Percentiles rank a stretch among this genome's conserved stretches.
Evolutionary conservation across 1,140 invertebrate species (phyloP).

Genomic region (Pollicipes pollicipes): DNA sequence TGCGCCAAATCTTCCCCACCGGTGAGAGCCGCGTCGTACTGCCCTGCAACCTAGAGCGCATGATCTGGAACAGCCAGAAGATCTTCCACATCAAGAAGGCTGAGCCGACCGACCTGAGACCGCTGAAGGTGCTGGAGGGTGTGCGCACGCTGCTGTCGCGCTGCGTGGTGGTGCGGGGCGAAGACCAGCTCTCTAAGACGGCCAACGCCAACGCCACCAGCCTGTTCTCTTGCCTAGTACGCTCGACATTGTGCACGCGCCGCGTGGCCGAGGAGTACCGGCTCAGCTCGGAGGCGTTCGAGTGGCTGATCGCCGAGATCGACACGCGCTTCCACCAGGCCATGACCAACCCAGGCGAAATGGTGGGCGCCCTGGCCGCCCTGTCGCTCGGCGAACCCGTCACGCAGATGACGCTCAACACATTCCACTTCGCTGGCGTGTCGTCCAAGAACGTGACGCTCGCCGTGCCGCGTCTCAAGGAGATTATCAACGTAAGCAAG

Average conservation of each 20-base stretch:
- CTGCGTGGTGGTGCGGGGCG: constrained; percentile 84
- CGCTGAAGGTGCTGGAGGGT: constrained; percentile 44
- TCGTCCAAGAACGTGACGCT: constrained; percentile 99
- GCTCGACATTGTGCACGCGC: constrained; percentile 88
- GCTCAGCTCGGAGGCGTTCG: constrained; percentile 87
- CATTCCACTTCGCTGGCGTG: constrained; percentile 99
- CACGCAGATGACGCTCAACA: constrained; percentile 99
- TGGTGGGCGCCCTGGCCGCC: constrained; percentile 96
- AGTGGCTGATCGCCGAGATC: constrained; percentile 98
- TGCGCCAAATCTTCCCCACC: constrained; percentile 51
- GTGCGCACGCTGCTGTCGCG: constrained; percentile 70
- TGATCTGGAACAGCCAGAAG: constrained; percentile 99
- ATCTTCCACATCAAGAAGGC: constrained; percentile 96
- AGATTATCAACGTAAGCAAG: constrained; percentile 99
- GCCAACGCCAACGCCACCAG: constrained; percentile 97
- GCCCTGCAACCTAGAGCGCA: constrained; percentile 90
- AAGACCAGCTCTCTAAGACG: constrained; percentile 83
- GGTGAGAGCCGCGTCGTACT: constrained; percentile 56
- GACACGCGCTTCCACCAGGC: constrained; percentile 96
- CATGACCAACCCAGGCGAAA: constrained; percentile 87
- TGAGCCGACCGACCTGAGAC: constrained; percentile 81
- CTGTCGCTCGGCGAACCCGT: constrained; percentile 97
- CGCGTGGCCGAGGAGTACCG: constrained; percentile 90
- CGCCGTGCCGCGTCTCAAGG: constrained; percentile 72
- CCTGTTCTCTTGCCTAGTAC: constrained; percentile 85